These are phyloP conservation scores for Zygothrica quintamaculata DNA, from an alignment of 2,888 invertebrate species.

Conservation along the genomic window DNA sequence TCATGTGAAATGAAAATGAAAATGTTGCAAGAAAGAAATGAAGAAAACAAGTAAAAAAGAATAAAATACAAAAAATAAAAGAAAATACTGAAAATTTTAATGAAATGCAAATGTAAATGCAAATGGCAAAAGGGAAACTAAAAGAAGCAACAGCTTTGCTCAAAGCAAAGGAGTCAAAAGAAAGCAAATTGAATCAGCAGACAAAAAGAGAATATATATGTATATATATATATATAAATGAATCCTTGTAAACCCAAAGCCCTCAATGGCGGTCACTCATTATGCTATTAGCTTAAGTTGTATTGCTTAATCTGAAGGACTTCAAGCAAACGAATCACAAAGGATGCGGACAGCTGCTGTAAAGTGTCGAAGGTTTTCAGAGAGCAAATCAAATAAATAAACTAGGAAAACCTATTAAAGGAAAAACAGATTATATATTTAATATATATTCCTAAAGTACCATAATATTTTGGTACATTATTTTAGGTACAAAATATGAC, in stretches of 20 bases:
- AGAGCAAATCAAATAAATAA: no score
- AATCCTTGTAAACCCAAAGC: constrained; percentile 16
- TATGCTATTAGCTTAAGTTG: constrained; percentile 37
- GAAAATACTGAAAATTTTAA: no score
- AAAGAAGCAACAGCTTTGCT: constrained; percentile 4
- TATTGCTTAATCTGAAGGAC: constrained; percentile 19
- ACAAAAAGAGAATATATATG: constrained; percentile 17
- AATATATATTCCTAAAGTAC: no score
- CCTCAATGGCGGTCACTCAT: constrained; percentile 29
- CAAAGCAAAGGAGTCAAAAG: constrained; percentile 47
- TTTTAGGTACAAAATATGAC: no score
- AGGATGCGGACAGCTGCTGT: no score
- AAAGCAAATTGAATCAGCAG: constrained; percentile 56
- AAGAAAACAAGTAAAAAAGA: constrained; percentile 11
- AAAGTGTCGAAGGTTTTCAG: no score
- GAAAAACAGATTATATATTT: no score
- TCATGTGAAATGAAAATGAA: constrained; percentile 38
- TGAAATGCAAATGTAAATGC: constrained; percentile 33
- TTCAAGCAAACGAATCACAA: no score
- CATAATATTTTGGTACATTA: no score
- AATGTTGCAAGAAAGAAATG: constrained; percentile 17
- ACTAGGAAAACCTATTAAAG: no score
- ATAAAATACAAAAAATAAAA: no score
- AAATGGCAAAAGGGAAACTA: constrained; percentile 23
- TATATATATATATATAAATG: no score